Evolutionary conservation across 53 echinoderm and acorn worm genomes (phyloP).

Genomic region (Patiria pectinifera): DNA sequence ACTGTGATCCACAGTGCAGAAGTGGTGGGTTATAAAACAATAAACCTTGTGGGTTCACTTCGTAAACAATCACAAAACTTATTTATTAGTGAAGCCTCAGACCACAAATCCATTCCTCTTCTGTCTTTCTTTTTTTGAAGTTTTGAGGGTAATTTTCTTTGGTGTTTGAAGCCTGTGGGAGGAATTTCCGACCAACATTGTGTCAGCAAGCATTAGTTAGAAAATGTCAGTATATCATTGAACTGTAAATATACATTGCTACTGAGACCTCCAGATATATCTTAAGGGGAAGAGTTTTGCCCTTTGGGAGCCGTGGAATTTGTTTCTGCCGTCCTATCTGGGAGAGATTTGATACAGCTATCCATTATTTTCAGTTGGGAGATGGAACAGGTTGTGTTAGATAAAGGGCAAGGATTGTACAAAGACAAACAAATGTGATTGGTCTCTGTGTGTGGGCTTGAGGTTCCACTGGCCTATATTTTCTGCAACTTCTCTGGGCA

Average conservation of each 20-base stretch:
- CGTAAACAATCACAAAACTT: neutral
- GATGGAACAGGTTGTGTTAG: neutral
- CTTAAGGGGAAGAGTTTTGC: neutral
- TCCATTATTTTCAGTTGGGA: neutral
- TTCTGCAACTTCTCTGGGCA: no score
- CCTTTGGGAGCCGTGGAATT: neutral
- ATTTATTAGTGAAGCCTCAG: neutral
- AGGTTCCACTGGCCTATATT: neutral
- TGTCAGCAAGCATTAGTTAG: neutral
- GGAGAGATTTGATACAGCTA: neutral
- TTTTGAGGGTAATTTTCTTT: neutral
- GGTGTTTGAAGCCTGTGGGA: neutral
- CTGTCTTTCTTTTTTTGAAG: neutral
- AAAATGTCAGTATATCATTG: neutral
- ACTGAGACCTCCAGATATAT: neutral
- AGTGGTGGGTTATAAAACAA: neutral
- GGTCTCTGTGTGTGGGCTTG: neutral
- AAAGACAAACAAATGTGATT: neutral
- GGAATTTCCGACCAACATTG: neutral
- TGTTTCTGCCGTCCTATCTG: neutral
- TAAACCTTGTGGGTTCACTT: neutral
- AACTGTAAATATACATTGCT: neutral
- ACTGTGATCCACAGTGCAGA: neutral
- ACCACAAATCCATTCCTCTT: neutral
- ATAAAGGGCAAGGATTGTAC: neutral